Evolutionary conservation across 2,888 invertebrate genomes (phyloP).

Genomic region (Hofmannophila pseudospretella): DNA sequence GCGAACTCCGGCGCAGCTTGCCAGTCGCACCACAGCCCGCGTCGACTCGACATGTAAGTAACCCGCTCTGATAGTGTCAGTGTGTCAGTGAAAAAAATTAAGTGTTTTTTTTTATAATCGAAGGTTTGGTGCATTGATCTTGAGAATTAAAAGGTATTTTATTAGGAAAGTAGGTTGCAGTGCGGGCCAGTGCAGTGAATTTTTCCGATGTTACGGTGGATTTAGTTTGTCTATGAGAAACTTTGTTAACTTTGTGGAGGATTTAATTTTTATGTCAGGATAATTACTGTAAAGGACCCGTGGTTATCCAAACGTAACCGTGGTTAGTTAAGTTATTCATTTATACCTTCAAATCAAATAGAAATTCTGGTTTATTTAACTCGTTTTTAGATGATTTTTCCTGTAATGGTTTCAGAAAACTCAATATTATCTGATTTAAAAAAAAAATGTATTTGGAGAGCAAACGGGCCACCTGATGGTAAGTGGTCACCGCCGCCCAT

Average conservation of each 20-base stretch:
- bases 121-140: slow-evolving; percentile 49
- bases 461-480: too few relatives aligned
- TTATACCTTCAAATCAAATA: too few relatives aligned
- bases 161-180: slow-evolving; percentile 51
- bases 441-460: too few relatives aligned
- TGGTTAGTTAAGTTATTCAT: background rate
- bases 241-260: too few relatives aligned
- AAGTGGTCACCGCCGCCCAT: too few relatives aligned
- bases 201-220: slow-evolving; percentile 5
- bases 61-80: slow-evolving; percentile 51
- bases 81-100: slow-evolving; percentile 49
- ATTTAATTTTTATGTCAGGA: too few relatives aligned
- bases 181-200: slow-evolving; percentile 10
- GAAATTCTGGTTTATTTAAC: too few relatives aligned
- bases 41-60: slow-evolving; percentile 79
- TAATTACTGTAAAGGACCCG: too few relatives aligned
- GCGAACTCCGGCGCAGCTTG: slow-evolving; percentile 44
- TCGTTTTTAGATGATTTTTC: too few relatives aligned
- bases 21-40: slow-evolving; percentile 77
- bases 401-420: too few relatives aligned
- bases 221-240: slow-evolving; percentile 1
- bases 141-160: slow-evolving; percentile 8
- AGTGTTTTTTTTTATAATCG: slow-evolving; percentile 45
- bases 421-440: too few relatives aligned
- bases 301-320: too few relatives aligned